Conservation (phyloP, 2,113 vertebrate genomes). For the Notiomystis cincta region DNA sequence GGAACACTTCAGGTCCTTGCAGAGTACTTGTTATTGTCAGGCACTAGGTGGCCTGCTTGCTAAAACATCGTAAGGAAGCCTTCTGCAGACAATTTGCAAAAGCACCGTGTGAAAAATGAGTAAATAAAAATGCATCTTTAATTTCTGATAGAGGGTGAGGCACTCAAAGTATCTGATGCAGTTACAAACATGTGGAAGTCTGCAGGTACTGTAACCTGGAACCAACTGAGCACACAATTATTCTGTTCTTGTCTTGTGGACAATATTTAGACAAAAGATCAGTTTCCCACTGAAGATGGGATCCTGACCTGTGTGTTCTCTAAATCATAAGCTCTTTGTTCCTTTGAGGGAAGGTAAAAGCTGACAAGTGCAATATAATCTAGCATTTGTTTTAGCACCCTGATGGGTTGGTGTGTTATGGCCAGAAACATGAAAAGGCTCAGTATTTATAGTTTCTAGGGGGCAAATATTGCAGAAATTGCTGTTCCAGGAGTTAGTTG, state of each 20-base stretch:
- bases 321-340: background rate
- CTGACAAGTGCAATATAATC: background rate
- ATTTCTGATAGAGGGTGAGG: background rate
- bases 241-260: background rate
- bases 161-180: background rate
- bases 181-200: background rate
- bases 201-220: background rate
- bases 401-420: background rate
- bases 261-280: background rate
- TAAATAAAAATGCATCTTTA: background rate
- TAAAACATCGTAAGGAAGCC: background rate
- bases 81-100: background rate
- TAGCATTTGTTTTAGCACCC: background rate
- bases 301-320: background rate
- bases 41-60: slow-evolving; percentile 66
- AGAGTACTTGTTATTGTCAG: slow-evolving; percentile 39
- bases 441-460: background rate
- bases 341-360: background rate
- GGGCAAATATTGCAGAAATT: background rate
- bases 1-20: background rate
- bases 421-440: background rate
- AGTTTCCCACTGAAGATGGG: rapidly evolving
- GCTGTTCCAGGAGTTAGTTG: background rate
- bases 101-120: background rate
- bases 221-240: background rate